Evolutionary conservation across 1,140 invertebrate species (phyloP).

Genomic region (Eriosoma lanigerum): DNA sequence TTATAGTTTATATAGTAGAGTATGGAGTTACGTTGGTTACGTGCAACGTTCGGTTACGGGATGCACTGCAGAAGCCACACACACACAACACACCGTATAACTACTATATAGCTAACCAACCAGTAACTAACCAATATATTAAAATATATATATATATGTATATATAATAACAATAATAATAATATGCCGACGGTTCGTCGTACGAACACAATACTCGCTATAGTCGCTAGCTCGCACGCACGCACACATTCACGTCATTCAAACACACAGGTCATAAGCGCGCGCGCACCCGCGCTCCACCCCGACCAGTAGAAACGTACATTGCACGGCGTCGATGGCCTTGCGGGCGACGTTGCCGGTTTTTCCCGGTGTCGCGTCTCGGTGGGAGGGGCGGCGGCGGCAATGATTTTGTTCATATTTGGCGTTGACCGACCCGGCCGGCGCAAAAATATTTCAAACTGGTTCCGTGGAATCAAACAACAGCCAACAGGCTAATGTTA

Average conservation of each 20-base stretch:
- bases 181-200: conserved; percentile 26
- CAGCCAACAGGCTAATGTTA: too few relatives aligned
- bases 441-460: conserved; percentile 30
- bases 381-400: neutral
- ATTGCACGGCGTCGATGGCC: conserved; percentile 4
- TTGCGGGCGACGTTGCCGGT: conserved; percentile 50
- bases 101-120: neutral
- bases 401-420: conserved; percentile 21
- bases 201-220: conserved; percentile 21
- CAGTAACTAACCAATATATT: neutral
- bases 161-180: too few relatives aligned
- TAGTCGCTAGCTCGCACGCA: neutral
- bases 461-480: neutral
- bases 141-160: conserved; percentile 9
- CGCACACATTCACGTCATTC: neutral
- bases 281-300: neutral
- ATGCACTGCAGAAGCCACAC: conserved; percentile 44
- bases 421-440: conserved; percentile 36
- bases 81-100: neutral
- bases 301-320: neutral
- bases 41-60: conserved; percentile 3
- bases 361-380: neutral
- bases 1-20: too few relatives aligned
- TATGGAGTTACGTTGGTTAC: conserved; percentile 24
- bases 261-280: conserved; percentile 12